Percentiles rank a stretch among this genome's conserved stretches.
Evolutionary conservation across 2,888 invertebrate genomes (phyloP).

Genomic region (Entomobrya proxima): DNA sequence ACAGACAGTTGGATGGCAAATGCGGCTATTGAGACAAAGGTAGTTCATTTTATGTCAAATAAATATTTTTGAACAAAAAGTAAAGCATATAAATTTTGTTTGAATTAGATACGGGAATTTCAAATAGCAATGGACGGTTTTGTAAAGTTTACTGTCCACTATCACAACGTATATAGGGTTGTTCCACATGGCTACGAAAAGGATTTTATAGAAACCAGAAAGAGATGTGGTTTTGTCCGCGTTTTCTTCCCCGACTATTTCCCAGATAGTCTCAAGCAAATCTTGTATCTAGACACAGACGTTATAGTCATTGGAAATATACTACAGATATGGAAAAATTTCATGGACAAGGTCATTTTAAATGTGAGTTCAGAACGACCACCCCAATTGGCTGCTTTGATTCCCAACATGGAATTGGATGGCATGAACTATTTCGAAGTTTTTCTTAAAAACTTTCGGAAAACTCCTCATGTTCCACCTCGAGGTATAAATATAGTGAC

Average conservation of each 20-base stretch:
- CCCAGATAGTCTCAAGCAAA: neutral
- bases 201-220: neutral
- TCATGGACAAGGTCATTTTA: neutral
- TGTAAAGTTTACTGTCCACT: neutral
- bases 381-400: neutral
- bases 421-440: neutral
- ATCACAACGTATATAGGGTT: neutral
- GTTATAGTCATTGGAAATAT: slow-evolving; percentile 17
- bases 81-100: neutral
- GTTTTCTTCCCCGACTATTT: neutral
- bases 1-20: neutral
- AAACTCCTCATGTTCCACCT: slow-evolving; percentile 5
- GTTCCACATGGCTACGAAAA: neutral
- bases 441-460: neutral
- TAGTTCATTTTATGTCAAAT: neutral
- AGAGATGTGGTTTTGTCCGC: neutral
- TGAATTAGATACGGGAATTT: neutral
- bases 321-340: neutral
- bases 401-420: neutral
- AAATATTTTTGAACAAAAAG: too few species aligned
- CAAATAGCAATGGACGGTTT: neutral
- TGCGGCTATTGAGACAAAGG: neutral
- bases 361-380: neutral
- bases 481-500: too few species aligned
- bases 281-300: slow-evolving; percentile 15